Evolutionary conservation across 1,140 invertebrate species (phyloP).

Genomic region (Thaumetopoea pityocampa): DNA sequence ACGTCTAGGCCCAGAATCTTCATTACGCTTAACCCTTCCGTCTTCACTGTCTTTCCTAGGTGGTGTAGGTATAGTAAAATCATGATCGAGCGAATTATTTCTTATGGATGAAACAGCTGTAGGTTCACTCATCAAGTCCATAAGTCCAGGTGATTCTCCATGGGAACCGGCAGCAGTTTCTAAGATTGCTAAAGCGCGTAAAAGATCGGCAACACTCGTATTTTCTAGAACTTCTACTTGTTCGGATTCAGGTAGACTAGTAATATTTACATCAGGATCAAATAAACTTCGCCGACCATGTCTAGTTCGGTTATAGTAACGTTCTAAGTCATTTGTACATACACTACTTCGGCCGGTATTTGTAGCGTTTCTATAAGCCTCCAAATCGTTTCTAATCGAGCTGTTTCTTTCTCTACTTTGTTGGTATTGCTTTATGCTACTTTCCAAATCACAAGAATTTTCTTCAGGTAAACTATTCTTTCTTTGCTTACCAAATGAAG

Average conservation of each 20-base stretch:
- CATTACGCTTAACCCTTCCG: constrained; percentile 26
- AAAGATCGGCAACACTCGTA: constrained; percentile 85
- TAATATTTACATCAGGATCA: constrained; percentile 66
- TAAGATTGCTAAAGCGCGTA: constrained; percentile 81
- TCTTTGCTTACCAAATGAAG: constrained; percentile 57
- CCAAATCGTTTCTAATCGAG: constrained; percentile 47
- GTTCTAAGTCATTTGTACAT: constrained; percentile 50
- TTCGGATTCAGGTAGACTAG: constrained; percentile 62
- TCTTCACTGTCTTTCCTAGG: constrained; percentile 33
- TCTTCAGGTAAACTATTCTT: constrained; percentile 45
- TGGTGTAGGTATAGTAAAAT: constrained; percentile 32
- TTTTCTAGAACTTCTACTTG: constrained; percentile 82
- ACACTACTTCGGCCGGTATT: constrained; percentile 35
- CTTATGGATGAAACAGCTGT: constrained; percentile 25
- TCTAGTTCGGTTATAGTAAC: constrained; percentile 48
- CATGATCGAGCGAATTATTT: constrained; percentile 45
- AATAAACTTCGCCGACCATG: constrained; percentile 74
- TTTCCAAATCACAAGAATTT: constrained; percentile 43
- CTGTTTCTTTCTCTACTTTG: constrained; percentile 65
- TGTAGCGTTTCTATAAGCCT: constrained; percentile 36
- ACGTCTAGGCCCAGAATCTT: constrained; percentile 52
- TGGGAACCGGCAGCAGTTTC: constrained; percentile 38
- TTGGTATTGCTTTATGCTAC: constrained; percentile 56
- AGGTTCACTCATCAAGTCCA: constrained; percentile 28
- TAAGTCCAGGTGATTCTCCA: constrained; percentile 25